These are phyloP conservation scores for Emmelina monodactyla DNA, from an alignment of 2,888 invertebrate genomes.

Conservation along the genomic window DNA sequence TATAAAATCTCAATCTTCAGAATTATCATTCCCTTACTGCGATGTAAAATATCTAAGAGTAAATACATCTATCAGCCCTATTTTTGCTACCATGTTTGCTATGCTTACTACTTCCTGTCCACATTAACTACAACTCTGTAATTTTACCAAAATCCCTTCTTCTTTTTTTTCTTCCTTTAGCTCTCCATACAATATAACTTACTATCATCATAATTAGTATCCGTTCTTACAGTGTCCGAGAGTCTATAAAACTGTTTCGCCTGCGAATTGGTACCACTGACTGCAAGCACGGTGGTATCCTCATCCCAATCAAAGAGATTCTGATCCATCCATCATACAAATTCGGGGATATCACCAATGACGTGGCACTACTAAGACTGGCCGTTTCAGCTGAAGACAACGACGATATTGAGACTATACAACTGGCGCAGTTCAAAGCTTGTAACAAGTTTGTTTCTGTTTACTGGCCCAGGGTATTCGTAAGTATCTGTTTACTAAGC, in stretches of 20 bases:
- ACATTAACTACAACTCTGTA: too few species aligned
- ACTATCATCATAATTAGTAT: neutral
- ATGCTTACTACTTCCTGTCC: too few species aligned
- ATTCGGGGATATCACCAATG: slow-evolving; percentile 27
- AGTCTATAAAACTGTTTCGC: slow-evolving; percentile 37
- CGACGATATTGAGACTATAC: slow-evolving; percentile 28
- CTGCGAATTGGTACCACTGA: slow-evolving; percentile 40
- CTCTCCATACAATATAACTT: neutral
- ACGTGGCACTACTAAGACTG: slow-evolving; percentile 33
- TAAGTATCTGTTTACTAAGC: too few species aligned
- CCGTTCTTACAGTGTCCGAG: slow-evolving; percentile 28
- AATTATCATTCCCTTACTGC: too few species aligned
- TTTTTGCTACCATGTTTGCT: too few species aligned
- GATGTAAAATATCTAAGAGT: too few species aligned
- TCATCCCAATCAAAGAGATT: slow-evolving; percentile 29
- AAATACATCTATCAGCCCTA: too few species aligned
- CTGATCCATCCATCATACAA: slow-evolving; percentile 34
- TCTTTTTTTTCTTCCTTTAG: too few species aligned
- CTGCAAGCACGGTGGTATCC: slow-evolving; percentile 37
- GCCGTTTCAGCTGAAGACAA: slow-evolving; percentile 22
- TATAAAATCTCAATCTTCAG: too few species aligned
- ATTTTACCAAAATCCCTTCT: too few species aligned
- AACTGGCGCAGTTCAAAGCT: slow-evolving; percentile 24
- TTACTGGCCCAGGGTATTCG: slow-evolving; percentile 49
- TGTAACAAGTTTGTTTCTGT: slow-evolving; percentile 34